Conservation (phyloP, 2,797 vertebrate genomes). For the Sebastes paucispinis region DNA sequence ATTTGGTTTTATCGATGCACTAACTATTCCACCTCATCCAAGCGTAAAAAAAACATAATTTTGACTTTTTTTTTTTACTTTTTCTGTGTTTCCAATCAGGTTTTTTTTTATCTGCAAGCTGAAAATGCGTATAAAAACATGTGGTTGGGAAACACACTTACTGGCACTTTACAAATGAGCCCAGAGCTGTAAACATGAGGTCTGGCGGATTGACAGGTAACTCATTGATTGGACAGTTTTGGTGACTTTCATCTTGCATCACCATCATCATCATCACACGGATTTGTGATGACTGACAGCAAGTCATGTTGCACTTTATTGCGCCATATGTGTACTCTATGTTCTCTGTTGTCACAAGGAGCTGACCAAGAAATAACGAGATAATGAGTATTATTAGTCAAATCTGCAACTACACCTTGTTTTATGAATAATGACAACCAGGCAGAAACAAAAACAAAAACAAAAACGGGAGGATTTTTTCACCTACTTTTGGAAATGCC, state of each 20-base stretch:
- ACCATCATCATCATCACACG: neutral
- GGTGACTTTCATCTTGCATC: neutral
- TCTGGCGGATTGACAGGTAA: neutral
- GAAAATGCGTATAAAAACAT: neutral
- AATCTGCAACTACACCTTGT: neutral
- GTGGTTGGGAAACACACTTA: neutral
- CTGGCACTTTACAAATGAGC: neutral
- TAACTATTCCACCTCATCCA: neutral
- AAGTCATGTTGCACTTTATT: neutral
- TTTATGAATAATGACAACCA: neutral
- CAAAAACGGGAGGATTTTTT: too few relatives aligned
- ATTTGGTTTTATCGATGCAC: neutral
- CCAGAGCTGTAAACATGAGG: neutral
- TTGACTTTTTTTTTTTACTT: rapidly evolving
- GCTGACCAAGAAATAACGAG: neutral
- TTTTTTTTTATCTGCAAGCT: neutral
- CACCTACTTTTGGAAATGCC: neutral
- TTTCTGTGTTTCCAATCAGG: neutral
- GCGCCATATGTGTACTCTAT: neutral
- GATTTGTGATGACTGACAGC: neutral
- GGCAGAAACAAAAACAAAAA: neutral
- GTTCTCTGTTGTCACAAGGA: neutral
- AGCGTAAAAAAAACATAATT: too few relatives aligned
- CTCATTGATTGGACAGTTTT: neutral
- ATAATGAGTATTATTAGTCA: neutral